phyloP scores from a whole-genome alignment of 2,797 vertebrate genomes.

The Strix occidentalis region DNA sequence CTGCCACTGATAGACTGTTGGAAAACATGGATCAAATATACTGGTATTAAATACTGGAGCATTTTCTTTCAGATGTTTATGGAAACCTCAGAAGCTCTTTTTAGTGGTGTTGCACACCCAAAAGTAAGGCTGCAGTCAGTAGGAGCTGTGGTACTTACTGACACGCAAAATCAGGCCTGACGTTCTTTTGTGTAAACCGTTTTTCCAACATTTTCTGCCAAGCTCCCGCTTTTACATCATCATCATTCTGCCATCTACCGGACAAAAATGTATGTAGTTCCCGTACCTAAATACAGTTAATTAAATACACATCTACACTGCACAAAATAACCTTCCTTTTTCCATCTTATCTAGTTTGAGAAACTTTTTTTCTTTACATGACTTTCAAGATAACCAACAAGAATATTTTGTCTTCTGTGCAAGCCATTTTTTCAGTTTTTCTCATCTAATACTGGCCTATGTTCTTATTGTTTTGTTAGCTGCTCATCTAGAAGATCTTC shows the following conservation, averaged over 20 bases:
- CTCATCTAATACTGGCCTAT: not conserved
- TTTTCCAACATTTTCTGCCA: not conserved
- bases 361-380: not conserved
- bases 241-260: not conserved
- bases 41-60: not conserved
- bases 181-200: accelerated
- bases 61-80: not conserved
- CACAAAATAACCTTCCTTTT: not conserved
- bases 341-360: not conserved
- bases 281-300: not conserved
- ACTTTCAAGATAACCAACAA: not conserved
- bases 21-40: not conserved
- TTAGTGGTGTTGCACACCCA: not conserved
- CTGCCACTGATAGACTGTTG: not conserved
- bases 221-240: accelerated
- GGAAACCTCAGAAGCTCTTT: not conserved
- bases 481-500: not conserved
- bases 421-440: not conserved
- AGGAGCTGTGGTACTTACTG: not conserved
- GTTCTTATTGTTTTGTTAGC: not conserved
- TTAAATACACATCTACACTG: not conserved
- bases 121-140: not conserved
- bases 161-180: accelerated
- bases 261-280: not conserved
- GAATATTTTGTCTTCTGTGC: not conserved